Evolutionary conservation across 2,888 invertebrate species (phyloP).

Genomic region (Philereme vetulata): DNA sequence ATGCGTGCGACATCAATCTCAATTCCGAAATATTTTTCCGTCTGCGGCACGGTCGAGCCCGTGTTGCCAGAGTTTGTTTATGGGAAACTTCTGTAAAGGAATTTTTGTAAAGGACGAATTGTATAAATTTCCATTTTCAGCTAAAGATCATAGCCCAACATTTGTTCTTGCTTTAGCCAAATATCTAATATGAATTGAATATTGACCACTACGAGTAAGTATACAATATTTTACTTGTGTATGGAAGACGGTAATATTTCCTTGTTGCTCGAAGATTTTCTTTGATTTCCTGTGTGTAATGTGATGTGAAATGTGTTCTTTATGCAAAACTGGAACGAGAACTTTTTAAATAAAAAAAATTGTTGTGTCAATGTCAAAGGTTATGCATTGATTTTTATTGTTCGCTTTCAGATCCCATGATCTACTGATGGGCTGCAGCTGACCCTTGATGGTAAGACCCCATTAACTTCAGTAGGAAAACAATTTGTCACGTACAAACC

Average conservation of each 20-base stretch:
- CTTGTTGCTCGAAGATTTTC: neutral
- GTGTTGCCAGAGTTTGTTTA: constrained; percentile 30
- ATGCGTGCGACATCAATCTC: constrained; percentile 83
- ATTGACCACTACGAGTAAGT: no score
- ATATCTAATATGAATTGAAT: neutral
- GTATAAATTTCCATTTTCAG: constrained; percentile 32
- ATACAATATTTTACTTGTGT: no score
- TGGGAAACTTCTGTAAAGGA: constrained; percentile 24
- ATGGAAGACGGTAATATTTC: no score
- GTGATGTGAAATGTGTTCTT: no score
- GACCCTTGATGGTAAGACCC: constrained; percentile 24
- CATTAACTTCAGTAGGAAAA: constrained; percentile 32
- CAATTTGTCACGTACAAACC: constrained; percentile 30
- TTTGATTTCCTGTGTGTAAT: neutral
- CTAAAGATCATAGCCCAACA: constrained; percentile 22
- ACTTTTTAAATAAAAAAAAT: no score
- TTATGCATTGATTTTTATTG: constrained; percentile 13
- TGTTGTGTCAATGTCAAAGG: neutral
- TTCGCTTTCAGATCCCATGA: constrained; percentile 7
- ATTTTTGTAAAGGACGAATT: no score
- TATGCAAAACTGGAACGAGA: no score
- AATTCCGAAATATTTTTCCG: constrained; percentile 82
- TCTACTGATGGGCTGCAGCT: constrained; percentile 14
- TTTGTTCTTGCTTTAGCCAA: constrained; percentile 21
- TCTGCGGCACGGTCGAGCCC: constrained; percentile 55